Evolutionary conservation across 1,140 invertebrate species (phyloP).

Genomic region (Apis cerana): DNA sequence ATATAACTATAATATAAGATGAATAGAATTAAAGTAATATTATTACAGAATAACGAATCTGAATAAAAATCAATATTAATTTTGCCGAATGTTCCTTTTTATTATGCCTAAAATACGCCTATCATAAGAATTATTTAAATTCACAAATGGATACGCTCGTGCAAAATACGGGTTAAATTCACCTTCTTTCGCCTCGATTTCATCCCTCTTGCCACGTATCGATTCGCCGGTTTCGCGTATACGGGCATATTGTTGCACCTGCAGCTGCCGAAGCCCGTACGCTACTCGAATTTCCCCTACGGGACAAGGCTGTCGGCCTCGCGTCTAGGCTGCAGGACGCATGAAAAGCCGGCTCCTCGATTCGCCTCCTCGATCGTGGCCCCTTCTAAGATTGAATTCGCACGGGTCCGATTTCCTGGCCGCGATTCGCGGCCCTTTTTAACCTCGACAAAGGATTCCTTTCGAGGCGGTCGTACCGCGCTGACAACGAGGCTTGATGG

Average conservation of each 20-base stretch:
- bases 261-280: constrained; percentile 35
- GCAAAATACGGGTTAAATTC: neutral
- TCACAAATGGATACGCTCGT: neutral
- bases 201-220: neutral
- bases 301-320: neutral
- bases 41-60: no score
- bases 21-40: no score
- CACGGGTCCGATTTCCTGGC: constrained; percentile 51
- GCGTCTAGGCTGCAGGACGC: neutral
- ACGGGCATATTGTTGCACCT: constrained; percentile 58
- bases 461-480: neutral
- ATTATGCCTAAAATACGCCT: no score
- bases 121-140: neutral
- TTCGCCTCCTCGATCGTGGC: constrained; percentile 30
- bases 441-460: constrained; percentile 38
- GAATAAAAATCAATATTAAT: no score
- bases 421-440: constrained; percentile 50
- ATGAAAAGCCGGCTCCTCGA: constrained; percentile 22
- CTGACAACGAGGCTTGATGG: constrained; percentile 20
- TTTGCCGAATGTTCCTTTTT: no score
- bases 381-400: constrained; percentile 53
- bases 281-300: constrained; percentile 46
- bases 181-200: neutral
- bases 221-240: neutral
- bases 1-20: no score